Base-by-base conservation (phyloP, 2,113 vertebrate species). In the Rhegmatorhina hoffmannsi region DNA sequence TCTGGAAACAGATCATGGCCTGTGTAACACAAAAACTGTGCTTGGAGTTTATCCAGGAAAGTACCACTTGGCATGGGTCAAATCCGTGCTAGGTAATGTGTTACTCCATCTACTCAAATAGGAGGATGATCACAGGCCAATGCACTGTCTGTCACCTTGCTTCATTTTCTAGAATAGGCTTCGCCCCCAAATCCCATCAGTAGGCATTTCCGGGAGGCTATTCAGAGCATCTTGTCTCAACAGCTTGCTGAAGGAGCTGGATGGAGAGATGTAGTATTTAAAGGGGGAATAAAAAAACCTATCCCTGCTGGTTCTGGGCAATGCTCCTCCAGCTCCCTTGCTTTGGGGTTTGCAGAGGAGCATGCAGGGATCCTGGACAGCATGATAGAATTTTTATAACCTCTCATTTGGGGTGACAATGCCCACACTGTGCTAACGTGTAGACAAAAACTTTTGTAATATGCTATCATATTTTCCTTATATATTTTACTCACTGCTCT, bases 211-310 rank as follows among this genome's bases (percentile, higher is more conserved):
- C 59, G 86, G 47, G 59, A 77, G 74, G 43, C 34, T 91, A 26
- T 84, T 84, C 20, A 38, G 77, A 89, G 83, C 83, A 81, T 92
- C 83, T 92, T 81, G 50, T 77, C 90, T 90, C 86, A 85, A 86
- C 92, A 96, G 79, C 76, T 93, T 93, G 76, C 68, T 81, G 68
- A 63, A 95, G 43, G 44, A 89, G 26, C 78, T 72, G 58, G 20
- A 43, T 78, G 50, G 84, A 79, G 70, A 69, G 21, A 88, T 14
- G n/a, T 6, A 25, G 28, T 68, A 53, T 88, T 88, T 83, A 29
- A 6, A 73, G 9, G 17, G 34, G 26, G 50, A 88, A 86, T 76
- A 86, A 92, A 95, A 95, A 63, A 77, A 9, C 43, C 13, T n/a
- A 80, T 17, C 18, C 59, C 49, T 88, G 75, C 55, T 72, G 70